These are phyloP conservation scores for Conchocele bisecta DNA, from an alignment of 2,888 invertebrate species.

Conservation along the genomic window DNA sequence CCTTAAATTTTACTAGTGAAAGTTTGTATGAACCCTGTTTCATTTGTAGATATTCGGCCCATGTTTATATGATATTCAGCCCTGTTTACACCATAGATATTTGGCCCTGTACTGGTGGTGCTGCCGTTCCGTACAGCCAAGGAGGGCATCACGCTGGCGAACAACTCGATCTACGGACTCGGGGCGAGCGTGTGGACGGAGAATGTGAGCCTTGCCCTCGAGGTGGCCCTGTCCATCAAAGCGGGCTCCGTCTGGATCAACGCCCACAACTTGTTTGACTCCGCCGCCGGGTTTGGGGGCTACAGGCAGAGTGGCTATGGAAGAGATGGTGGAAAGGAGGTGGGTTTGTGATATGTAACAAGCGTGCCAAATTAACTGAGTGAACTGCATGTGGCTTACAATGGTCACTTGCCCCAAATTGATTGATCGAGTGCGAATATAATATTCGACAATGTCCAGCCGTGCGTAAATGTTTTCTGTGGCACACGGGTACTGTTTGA, in stretches of 20 bases:
- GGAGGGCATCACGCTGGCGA: conserved; percentile 85
- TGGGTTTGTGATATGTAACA: conserved; percentile 52
- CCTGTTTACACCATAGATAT: conserved; percentile 82
- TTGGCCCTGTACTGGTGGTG: conserved; percentile 83
- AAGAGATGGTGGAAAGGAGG: conserved; percentile 84
- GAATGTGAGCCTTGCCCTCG: conserved; percentile 84
- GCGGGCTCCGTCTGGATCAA: conserved; percentile 86
- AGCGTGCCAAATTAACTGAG: too few relatives aligned
- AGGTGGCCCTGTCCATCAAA: conserved; percentile 84
- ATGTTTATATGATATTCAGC: too few relatives aligned
- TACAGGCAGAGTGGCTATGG: conserved; percentile 85
- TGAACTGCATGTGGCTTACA: background rate
- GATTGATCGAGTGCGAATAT: background rate
- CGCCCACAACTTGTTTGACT: conserved; percentile 84
- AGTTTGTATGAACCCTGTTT: too few relatives aligned
- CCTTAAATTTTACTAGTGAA: too few relatives aligned
- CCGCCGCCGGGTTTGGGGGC: conserved; percentile 84
- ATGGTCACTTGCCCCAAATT: background rate
- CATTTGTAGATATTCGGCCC: too few relatives aligned
- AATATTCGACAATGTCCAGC: too few relatives aligned
- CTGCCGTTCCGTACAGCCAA: conserved; percentile 85
- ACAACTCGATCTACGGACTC: conserved; percentile 84
- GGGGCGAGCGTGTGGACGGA: conserved; percentile 86
- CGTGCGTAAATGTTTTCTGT: too few relatives aligned
- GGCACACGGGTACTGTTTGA: too few relatives aligned